A percentile compares a stretch with the other conserved stretches of the same genome.
Evolutionary conservation across 92 coral and sea anemone genomes (phyloP).

Genomic region (Actinernus sp.): DNA sequence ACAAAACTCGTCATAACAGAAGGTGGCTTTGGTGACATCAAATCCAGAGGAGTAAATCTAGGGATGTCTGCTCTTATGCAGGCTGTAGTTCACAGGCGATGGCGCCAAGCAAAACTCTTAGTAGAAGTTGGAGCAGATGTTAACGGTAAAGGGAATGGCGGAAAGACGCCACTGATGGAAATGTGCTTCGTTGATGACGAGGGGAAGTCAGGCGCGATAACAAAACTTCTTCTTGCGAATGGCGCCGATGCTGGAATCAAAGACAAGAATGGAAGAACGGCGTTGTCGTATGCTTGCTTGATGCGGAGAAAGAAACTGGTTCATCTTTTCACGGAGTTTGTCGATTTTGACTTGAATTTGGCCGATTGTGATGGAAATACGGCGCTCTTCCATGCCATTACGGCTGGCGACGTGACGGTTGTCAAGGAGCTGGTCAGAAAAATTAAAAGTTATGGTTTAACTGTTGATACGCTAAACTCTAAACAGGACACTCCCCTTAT

Average conservation of each 20-base stretch:
- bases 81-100: constrained; percentile 62
- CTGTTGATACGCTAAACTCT: constrained; percentile 63
- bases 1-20: no score
- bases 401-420: constrained; percentile 71
- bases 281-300: constrained; percentile 76
- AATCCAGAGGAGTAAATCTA: no score
- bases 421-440: constrained; percentile 70
- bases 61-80: constrained; percentile 73
- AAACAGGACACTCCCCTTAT: constrained; percentile 82
- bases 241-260: constrained; percentile 67
- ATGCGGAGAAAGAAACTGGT: constrained; percentile 64
- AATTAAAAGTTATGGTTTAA: constrained; percentile 61
- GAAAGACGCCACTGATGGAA: constrained; percentile 74
- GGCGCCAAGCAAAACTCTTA: constrained; percentile 83
- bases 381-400: constrained; percentile 79
- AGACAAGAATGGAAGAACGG: constrained; percentile 72
- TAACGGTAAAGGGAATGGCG: constrained; percentile 62
- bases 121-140: constrained; percentile 77
- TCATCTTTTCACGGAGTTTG: constrained; percentile 47
- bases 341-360: constrained; percentile 81
- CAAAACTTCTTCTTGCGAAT: constrained; percentile 69
- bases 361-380: constrained; percentile 73
- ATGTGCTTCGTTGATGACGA: constrained; percentile 85
- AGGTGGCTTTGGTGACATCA: no score
- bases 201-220: constrained; percentile 55